Base-by-base conservation (phyloP, 1,140 invertebrate species). In the Cotesia vestalis region DNA sequence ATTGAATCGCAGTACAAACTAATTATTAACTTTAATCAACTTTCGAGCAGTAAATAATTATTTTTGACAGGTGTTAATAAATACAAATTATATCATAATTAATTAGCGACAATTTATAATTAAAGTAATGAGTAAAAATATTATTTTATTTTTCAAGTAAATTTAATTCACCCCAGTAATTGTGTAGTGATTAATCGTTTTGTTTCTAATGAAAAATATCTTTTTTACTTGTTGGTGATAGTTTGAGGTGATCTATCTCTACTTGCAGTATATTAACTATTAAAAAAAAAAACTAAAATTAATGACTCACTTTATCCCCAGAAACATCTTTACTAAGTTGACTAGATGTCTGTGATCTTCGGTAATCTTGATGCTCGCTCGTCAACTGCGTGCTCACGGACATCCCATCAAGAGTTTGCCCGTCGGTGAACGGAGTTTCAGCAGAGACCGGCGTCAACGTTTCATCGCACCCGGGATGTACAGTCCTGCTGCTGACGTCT, bases 381-480 rank as follows among this genome's bases (percentile, higher is more conserved):
- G 51, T 12, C 5, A 34, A 55, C 40, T 36, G 62, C 9, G 34
- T 38, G 9, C 52, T 71, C 5, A 1, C 36, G 1, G 57, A 72
- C 17, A 72, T 35, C 20, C 76, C 81, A 27, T 83, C 83, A n/a
- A 78, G 36, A 74, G 60, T 90, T 88, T 83, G 90, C 89, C 46
- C 73, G 34, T 67, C 64, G 66, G 93, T 92, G 68, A 96, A 88
- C 55, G 94, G 94, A 68, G 95, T 96, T 81, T 96, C 95, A 27
- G 92, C 91, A 6, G 94, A 95, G 27, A 95, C 90, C 6, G 95
- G 94, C 40, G 95, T 96, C 63, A 85, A 81, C n/a, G 86, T 80
- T 63, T 85, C 81, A n/a, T 92, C 92, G 82, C 91, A 93, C 5
- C 91, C 91, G 78, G 91, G 90, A 36, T 67, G 66, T 74, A 91